Percentiles rank a stretch among this genome's conserved stretches.
Evolutionary conservation across 2,113 vertebrate genomes (phyloP).

Genomic region (Bubalus kerabau): DNA sequence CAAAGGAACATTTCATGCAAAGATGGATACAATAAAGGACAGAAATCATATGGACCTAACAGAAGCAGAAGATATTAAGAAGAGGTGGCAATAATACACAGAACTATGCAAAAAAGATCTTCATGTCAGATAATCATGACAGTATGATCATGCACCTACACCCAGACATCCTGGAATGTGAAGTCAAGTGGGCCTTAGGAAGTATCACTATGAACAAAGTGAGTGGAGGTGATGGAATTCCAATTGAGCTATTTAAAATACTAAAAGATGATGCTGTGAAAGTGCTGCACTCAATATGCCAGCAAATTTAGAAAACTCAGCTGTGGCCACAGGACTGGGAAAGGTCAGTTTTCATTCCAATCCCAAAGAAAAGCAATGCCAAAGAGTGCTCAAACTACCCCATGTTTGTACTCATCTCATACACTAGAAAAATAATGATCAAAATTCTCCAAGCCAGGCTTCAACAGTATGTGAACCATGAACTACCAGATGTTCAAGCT

Average conservation of each 20-base stretch:
- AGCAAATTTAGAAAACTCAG: background rate
- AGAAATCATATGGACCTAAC: background rate
- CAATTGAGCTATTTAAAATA: background rate
- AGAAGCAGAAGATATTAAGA: background rate
- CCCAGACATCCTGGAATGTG: background rate
- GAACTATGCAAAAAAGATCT: background rate
- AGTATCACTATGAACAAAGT: background rate
- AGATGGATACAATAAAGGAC: background rate
- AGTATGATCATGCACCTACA: background rate
- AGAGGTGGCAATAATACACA: background rate
- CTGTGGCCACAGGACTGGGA: background rate
- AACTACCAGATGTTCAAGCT: background rate
- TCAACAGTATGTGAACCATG: background rate
- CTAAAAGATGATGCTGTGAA: background rate
- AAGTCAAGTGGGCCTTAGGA: background rate
- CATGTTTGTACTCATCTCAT: background rate
- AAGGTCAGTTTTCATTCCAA: background rate
- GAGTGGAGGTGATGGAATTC: background rate
- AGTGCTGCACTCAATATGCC: background rate
- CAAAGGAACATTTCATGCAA: background rate
- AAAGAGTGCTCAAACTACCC: background rate
- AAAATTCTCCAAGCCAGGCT: background rate
- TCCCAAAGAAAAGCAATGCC: background rate
- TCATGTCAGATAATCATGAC: background rate
- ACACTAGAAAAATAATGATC: background rate